These are phyloP conservation scores for Pampus argenteus DNA, from an alignment of 2,797 vertebrate genomes.

Conservation along the genomic window DNA sequence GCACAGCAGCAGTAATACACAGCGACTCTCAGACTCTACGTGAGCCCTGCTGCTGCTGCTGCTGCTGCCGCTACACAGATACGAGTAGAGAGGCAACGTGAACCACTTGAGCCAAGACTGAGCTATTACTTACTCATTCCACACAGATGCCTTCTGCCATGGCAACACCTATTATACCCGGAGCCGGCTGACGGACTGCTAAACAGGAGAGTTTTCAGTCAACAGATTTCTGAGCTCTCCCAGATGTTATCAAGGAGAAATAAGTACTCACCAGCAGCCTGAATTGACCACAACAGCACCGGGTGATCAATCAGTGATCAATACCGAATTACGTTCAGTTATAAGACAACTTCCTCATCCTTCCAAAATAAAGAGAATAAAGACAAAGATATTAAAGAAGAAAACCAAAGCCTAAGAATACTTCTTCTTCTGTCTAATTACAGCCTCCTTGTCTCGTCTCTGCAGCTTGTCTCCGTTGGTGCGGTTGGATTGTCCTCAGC, in stretches of 20 bases:
- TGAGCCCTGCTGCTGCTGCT: conserved; percentile 41
- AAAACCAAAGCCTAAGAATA: not conserved
- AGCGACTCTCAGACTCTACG: conserved; percentile 47
- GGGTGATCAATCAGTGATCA: not conserved
- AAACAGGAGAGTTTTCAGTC: conserved; percentile 59
- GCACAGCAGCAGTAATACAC: conserved; percentile 48
- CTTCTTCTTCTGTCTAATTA: not conserved
- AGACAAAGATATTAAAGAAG: not conserved
- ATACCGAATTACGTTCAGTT: not conserved
- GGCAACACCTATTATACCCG: conserved; percentile 74
- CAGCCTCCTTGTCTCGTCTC: not conserved
- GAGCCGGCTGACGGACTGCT: conserved; percentile 58
- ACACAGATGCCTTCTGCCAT: conserved; percentile 77
- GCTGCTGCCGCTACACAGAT: conserved; percentile 39
- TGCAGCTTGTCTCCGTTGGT: conserved; percentile 3
- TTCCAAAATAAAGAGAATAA: not conserved
- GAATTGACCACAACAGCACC: not conserved
- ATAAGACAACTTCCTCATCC: not conserved
- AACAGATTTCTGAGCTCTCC: conserved; percentile 53
- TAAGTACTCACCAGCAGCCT: not conserved
- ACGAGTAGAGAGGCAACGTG: conserved; percentile 30
- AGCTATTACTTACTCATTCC: conserved; percentile 78
- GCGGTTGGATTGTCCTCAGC: conserved; percentile 1
- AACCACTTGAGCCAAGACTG: conserved; percentile 65
- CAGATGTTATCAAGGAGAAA: conserved; percentile 13